These are phyloP conservation scores for Sebastiscus albofasciatus DNA, from an alignment of 2,797 vertebrate species.

Conservation along the genomic window DNA sequence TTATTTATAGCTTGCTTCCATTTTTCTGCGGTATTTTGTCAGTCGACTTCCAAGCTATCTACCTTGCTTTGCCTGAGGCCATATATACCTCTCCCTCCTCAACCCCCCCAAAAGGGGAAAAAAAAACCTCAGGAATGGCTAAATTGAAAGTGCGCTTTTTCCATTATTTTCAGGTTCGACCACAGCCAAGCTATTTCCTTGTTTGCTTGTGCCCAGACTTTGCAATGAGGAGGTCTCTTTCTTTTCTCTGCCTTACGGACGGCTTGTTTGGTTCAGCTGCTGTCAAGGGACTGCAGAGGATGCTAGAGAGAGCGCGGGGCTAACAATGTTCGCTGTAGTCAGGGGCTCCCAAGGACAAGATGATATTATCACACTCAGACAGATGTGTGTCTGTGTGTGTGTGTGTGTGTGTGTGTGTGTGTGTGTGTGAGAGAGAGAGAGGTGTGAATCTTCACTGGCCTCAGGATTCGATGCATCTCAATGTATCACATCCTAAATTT, in stretches of 20 bases:
- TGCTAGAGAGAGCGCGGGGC: conserved; percentile 40
- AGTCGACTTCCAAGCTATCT: conserved; percentile 89
- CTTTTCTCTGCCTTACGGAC: conserved; percentile 49
- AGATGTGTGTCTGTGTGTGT: conserved; percentile 12
- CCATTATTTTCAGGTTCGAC: conserved; percentile 86
- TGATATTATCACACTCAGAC: conserved; percentile 52
- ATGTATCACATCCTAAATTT: too few species aligned
- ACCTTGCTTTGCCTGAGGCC: conserved; percentile 84
- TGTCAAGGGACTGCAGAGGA: conserved; percentile 64
- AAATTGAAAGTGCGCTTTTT: conserved; percentile 85
- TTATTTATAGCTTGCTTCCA: conserved; percentile 94
- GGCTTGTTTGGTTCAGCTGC: conserved; percentile 56
- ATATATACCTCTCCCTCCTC: conserved; percentile 56
- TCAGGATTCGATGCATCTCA: too few species aligned
- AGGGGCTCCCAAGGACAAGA: conserved; percentile 64
- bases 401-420: not conserved
- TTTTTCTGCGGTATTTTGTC: conserved; percentile 90
- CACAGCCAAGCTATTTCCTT: conserved; percentile 76
- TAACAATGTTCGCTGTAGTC: conserved; percentile 55
- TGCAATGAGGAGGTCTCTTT: conserved; percentile 69
- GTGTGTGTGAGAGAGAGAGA: not conserved
- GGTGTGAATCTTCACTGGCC: too few species aligned
- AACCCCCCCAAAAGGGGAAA: not conserved
- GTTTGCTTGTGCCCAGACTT: conserved; percentile 75
- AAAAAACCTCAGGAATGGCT: conserved; percentile 77